A percentile compares a stretch with the other conserved stretches of the same genome.
Evolutionary conservation across 2,113 vertebrate genomes (phyloP).

Genomic region (Catharus bicknelli): DNA sequence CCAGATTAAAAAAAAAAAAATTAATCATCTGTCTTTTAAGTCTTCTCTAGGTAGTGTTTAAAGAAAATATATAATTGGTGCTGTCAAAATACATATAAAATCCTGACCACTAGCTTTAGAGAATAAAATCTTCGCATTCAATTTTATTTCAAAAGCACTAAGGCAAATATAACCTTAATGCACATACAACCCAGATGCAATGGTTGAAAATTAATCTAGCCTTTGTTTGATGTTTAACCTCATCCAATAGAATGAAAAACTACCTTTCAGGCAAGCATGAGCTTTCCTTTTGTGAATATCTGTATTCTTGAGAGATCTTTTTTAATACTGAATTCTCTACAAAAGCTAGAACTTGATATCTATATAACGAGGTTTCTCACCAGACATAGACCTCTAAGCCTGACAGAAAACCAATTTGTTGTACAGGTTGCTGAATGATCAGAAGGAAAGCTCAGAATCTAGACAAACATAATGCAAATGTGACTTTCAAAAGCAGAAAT

Average conservation of each 20-base stretch:
- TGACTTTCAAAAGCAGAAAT: slow-evolving; percentile 42
- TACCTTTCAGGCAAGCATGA: not conserved
- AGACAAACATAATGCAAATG: not conserved
- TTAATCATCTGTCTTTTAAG: not conserved
- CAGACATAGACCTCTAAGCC: slow-evolving; percentile 22
- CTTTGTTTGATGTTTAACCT: not conserved
- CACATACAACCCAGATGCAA: not conserved
- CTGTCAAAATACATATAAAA: not conserved
- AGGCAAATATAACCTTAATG: not conserved
- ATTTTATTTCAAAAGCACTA: not conserved
- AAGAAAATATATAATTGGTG: not conserved
- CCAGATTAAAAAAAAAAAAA: not conserved
- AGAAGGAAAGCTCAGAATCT: slow-evolving; percentile 47
- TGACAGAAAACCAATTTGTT: slow-evolving; percentile 53
- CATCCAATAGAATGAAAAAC: slow-evolving; percentile 8
- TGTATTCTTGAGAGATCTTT: slow-evolving; percentile 18
- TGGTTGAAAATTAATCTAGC: not conserved
- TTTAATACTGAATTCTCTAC: not conserved
- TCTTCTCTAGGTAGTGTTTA: not conserved
- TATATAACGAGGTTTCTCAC: slow-evolving; percentile 1
- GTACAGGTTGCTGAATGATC: slow-evolving; percentile 19
- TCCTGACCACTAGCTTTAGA: not conserved
- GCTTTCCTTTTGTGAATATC: slow-evolving; percentile 19
- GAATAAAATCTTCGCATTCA: not conserved
- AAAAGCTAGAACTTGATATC: slow-evolving; percentile 18